phyloP scores from a whole-genome alignment of 2,113 vertebrate genomes.

The Trematomus loennbergii region DNA sequence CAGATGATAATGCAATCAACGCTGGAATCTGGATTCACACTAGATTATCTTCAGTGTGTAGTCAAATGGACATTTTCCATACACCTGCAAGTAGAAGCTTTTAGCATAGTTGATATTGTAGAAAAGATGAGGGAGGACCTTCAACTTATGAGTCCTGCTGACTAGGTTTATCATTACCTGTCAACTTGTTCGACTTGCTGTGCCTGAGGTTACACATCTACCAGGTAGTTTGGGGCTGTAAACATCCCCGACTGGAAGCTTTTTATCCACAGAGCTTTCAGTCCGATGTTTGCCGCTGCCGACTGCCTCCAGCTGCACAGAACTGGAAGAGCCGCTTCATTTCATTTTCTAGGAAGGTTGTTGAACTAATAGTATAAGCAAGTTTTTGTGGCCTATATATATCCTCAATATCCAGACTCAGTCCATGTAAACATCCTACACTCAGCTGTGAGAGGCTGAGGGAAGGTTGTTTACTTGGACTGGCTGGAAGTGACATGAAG shows the following conservation, averaged over 20 bases:
- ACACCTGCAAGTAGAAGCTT: not conserved
- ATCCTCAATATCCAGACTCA: constrained; percentile 69
- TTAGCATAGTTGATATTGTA: not conserved
- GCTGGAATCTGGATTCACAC: constrained; percentile 3
- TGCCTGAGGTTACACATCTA: not conserved
- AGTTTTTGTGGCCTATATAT: not conserved
- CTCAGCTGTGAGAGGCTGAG: constrained; percentile 91
- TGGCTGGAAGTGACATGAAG: constrained; percentile 81
- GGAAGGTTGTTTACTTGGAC: constrained; percentile 91
- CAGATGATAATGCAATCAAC: not conserved
- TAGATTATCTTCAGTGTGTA: not conserved
- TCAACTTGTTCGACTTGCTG: not conserved
- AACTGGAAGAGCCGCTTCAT: not conserved
- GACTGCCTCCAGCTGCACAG: constrained; percentile 69
- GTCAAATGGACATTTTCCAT: constrained; percentile 8
- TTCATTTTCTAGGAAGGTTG: not conserved
- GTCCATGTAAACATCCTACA: constrained; percentile 96
- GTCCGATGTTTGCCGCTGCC: constrained; percentile 96
- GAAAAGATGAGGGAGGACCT: not conserved
- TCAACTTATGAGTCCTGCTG: not conserved
- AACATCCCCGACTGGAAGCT: constrained; percentile 99
- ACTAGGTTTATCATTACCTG: not conserved
- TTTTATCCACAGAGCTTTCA: constrained; percentile 91
- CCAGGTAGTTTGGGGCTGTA: constrained; percentile 90
- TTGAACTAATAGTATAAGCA: too few relatives aligned